A percentile compares a stretch with the other conserved stretches of the same genome.
Evolutionary conservation across 2,797 vertebrate genomes (phyloP).

Genomic region (Zalophus californianus): DNA sequence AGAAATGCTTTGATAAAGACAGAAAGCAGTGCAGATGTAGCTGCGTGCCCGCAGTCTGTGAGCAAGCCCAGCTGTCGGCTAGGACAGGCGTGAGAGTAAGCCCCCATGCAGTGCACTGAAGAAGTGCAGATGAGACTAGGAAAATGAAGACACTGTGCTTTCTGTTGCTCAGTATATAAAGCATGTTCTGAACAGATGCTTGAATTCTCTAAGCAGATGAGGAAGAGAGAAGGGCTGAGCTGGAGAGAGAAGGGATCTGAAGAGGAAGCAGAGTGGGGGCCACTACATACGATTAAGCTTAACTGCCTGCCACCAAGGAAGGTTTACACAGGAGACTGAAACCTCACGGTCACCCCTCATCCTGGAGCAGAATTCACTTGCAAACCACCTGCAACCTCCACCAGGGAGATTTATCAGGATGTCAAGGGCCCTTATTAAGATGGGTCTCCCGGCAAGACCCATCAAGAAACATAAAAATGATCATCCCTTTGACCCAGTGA

Average conservation of each 20-base stretch:
- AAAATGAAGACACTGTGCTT: not conserved
- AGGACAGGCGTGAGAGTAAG: not conserved
- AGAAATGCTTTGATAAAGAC: not conserved
- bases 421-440: not conserved
- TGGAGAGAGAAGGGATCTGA: not conserved
- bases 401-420: not conserved
- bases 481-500: not conserved
- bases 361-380: not conserved
- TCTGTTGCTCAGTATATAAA: not conserved
- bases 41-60: not conserved
- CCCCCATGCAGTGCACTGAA: not conserved
- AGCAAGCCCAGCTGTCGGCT: not conserved
- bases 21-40: not conserved
- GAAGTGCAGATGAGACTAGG: not conserved
- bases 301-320: rapidly evolving
- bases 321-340: not conserved
- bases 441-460: not conserved
- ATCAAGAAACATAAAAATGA: not conserved
- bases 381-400: not conserved
- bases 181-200: not conserved
- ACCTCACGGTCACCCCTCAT: not conserved
- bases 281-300: not conserved
- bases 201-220: not conserved
- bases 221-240: not conserved
- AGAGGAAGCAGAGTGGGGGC: not conserved